These are phyloP conservation scores for Cosmorhoe ocellata DNA, from an alignment of 2,888 invertebrate genomes.

Conservation along the genomic window DNA sequence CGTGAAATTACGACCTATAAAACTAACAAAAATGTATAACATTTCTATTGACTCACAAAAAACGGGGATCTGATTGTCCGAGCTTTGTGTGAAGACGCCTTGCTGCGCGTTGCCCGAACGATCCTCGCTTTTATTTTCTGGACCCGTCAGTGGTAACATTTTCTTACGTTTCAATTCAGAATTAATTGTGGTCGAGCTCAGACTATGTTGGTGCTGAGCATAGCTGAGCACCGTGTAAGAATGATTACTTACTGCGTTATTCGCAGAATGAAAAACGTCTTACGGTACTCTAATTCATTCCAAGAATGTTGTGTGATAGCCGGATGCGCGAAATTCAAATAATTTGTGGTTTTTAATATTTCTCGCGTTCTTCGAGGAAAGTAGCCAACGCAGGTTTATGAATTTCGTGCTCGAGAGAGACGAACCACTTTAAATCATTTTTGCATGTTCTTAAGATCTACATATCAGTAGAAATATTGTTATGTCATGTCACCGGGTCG, in stretches of 20 bases:
- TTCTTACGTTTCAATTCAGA: constrained; percentile 38
- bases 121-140: constrained; percentile 43
- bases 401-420: too few relatives aligned
- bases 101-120: constrained; percentile 57
- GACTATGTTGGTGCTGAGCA: constrained; percentile 39
- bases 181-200: constrained; percentile 39
- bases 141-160: constrained; percentile 32
- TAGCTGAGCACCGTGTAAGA: constrained; percentile 44
- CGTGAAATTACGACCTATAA: constrained; percentile 81
- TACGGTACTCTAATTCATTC: constrained; percentile 38
- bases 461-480: too few relatives aligned
- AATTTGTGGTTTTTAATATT: too few relatives aligned
- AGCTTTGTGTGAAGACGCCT: constrained; percentile 74
- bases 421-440: too few relatives aligned
- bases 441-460: too few relatives aligned
- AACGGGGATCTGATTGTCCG: constrained; percentile 76
- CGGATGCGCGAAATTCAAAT: too few relatives aligned
- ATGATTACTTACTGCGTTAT: constrained; percentile 45
- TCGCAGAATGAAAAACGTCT: constrained; percentile 50
- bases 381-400: too few relatives aligned
- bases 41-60: constrained; percentile 80
- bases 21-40: constrained; percentile 79
- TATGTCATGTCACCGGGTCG: constrained; percentile 20
- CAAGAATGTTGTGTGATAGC: too few relatives aligned
- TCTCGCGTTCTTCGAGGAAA: too few relatives aligned